These are phyloP conservation scores for Echeneis naucrates DNA, from an alignment of 2,797 vertebrate species.

Conservation along the genomic window DNA sequence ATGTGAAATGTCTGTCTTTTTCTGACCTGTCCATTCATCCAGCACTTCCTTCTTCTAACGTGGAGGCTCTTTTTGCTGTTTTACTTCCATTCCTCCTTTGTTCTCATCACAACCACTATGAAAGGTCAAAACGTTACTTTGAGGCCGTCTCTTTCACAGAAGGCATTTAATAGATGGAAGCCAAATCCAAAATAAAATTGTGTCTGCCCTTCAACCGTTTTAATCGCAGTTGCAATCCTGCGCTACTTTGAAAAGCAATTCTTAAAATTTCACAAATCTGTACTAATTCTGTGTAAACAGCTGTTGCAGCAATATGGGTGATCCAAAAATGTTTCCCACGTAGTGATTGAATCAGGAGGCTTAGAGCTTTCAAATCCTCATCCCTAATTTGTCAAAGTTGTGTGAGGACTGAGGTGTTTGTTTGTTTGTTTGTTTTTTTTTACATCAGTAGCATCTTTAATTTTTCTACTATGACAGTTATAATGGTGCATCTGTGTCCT, in stretches of 20 bases:
- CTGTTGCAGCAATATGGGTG: neutral
- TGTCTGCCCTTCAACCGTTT: neutral
- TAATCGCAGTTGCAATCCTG: neutral
- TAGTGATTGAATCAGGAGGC: neutral
- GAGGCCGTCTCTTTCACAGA: neutral
- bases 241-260: neutral
- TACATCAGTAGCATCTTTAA: no score
- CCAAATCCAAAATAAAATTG: neutral
- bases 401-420: neutral
- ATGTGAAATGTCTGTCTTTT: no score
- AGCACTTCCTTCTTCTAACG: no score
- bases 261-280: neutral
- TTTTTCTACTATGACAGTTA: neutral
- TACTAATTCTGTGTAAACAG: neutral
- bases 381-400: neutral
- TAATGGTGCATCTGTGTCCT: neutral
- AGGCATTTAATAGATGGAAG: neutral
- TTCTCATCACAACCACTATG: no score
- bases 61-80: no score
- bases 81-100: no score
- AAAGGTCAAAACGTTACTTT: neutral
- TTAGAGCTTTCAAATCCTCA: neutral
- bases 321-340: neutral
- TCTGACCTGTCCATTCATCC: no score
- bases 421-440: no score